phyloP scores from a whole-genome alignment of 2,797 vertebrate genomes.

The Enteromius anoplus region DNA sequence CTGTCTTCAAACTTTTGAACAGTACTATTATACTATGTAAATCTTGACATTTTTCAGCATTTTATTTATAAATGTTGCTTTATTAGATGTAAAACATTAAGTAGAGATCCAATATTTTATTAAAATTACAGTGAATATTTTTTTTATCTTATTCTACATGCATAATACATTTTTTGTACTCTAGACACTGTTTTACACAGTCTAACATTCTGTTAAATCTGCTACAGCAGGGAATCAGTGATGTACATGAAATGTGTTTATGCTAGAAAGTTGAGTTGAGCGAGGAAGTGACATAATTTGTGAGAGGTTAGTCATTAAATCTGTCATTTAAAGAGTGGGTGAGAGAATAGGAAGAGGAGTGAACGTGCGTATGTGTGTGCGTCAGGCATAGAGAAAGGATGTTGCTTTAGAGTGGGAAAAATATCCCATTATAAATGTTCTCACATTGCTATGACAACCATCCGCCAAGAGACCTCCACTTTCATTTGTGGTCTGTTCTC shows the following conservation, averaged over 20 bases:
- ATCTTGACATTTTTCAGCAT: not conserved
- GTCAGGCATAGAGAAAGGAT: conserved; percentile 41
- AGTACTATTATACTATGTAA: not conserved
- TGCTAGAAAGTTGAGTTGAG: not conserved
- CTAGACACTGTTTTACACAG: not conserved
- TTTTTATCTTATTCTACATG: not conserved
- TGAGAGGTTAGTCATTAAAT: conserved; percentile 25
- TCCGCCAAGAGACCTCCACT: conserved; percentile 32
- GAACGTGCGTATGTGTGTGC: conserved; percentile 36
- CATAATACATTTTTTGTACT: not conserved
- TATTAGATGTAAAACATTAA: not conserved
- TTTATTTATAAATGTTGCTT: not conserved
- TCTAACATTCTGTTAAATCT: not conserved
- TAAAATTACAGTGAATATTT: not conserved
- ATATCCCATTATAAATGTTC: conserved; percentile 47
- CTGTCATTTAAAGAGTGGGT: conserved; percentile 31
- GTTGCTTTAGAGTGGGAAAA: conserved; percentile 54
- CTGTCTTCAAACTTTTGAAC: not conserved
- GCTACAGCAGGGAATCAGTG: not conserved
- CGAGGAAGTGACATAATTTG: conserved; percentile 26
- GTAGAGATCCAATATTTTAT: not conserved
- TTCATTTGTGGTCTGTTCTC: conserved; percentile 38
- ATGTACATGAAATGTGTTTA: not conserved
- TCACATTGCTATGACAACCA: conserved; percentile 49
- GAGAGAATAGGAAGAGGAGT: conserved; percentile 53